These are phyloP conservation scores for Asarcornis scutulata DNA, from an alignment of 2,113 vertebrate genomes.

Conservation along the genomic window DNA sequence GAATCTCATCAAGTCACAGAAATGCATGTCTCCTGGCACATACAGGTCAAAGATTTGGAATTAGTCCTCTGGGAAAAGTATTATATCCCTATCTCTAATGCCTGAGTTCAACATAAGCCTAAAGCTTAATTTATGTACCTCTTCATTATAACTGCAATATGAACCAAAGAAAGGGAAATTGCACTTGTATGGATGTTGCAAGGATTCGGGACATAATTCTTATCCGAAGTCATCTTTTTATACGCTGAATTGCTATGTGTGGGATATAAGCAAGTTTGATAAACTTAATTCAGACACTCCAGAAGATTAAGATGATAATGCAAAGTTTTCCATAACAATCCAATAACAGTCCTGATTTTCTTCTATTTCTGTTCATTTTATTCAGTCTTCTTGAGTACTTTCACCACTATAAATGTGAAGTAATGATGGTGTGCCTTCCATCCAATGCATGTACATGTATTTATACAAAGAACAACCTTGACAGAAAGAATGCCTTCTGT, in stretches of 20 bases:
- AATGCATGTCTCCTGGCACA: neutral
- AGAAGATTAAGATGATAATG: neutral
- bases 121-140: neutral
- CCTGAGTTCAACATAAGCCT: neutral
- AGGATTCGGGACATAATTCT: neutral
- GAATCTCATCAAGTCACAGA: neutral
- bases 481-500: neutral
- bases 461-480: neutral
- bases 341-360: neutral
- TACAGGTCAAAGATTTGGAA: neutral
- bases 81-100: neutral
- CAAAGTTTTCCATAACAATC: neutral
- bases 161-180: neutral
- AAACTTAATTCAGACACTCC: neutral
- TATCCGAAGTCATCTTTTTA: neutral
- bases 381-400: neutral
- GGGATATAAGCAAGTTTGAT: neutral
- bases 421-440: neutral
- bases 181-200: neutral
- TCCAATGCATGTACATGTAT: accelerated
- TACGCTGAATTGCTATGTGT: neutral
- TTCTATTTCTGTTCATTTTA: neutral
- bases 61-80: neutral
- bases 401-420: neutral
- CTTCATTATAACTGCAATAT: neutral